Evolutionary conservation across 1,140 invertebrate genomes (phyloP).

Genomic region (Tribolium madens): DNA sequence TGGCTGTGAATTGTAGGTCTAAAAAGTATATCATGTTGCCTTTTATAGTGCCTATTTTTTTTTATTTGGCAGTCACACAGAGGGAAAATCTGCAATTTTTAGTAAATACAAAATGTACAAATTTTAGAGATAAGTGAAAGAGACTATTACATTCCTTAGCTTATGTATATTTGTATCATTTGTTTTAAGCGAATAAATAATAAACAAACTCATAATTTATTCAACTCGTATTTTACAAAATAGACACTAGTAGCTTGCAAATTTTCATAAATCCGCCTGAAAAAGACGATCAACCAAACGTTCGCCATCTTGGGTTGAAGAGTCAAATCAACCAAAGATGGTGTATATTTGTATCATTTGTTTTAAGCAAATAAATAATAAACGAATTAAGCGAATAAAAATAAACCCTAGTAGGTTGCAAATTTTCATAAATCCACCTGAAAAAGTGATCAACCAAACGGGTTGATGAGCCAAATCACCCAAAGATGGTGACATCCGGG

Average conservation of each 20-base stretch:
- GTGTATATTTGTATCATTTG: slow-evolving; percentile 45
- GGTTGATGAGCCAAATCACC: not conserved
- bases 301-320: too few relatives aligned
- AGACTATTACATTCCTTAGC: slow-evolving; percentile 45
- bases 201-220: slow-evolving; percentile 24
- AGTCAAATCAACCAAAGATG: not conserved
- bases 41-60: slow-evolving; percentile 46
- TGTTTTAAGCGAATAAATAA: slow-evolving; percentile 45
- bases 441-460: not conserved
- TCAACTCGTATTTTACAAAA: not conserved
- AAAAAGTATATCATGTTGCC: slow-evolving; percentile 48
- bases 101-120: slow-evolving; percentile 42
- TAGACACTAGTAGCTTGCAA: too few relatives aligned
- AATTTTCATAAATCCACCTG: too few relatives aligned
- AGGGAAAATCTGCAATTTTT: slow-evolving; percentile 38
- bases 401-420: too few relatives aligned
- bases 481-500: not conserved
- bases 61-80: slow-evolving; percentile 41
- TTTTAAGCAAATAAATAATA: slow-evolving; percentile 45
- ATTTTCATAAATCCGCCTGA: too few relatives aligned
- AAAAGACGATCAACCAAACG: not conserved
- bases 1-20: slow-evolving; percentile 51
- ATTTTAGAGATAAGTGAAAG: slow-evolving; percentile 16
- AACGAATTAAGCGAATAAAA: slow-evolving; percentile 7
- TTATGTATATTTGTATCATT: slow-evolving; percentile 45